Evolutionary conservation across 1,140 invertebrate genomes (phyloP), one percentile per base, ranked within the genome.

Genomic region (Nymphalis io): DNA sequence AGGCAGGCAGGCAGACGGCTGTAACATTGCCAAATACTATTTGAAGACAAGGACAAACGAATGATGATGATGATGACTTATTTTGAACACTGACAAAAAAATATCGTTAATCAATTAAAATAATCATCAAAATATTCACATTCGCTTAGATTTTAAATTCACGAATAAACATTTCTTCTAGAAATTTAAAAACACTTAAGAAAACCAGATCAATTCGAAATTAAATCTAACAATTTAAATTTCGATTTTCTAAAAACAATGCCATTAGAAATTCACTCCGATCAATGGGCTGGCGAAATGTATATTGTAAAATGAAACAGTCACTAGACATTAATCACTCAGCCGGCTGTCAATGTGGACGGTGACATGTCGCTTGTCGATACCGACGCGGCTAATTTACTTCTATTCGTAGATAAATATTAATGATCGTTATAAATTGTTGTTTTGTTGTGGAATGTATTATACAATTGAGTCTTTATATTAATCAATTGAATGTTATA

Each of bases 361-460:
- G 42, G 66, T 74, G 75, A 68, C 75, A 78, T 58, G 67, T 70
- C 60, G 72, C 40, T 51, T 44, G 68, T 68, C 73, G 67, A 70
- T 63, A 55, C 58, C 42, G 72, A 62, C 65, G 57, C 66, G 68
- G 51, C 64, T 78, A 72, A 75, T 78, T 75, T 72, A 70, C 61
- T 78, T 65, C 65, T 60, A 70, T 70, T 61, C 55, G 63, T 67
- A 68, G 59, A 68, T 68, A 68, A 68, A 68, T 68, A 68, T 68
- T 68, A 68, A 68, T 68, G 59, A 48, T 18, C 59, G 58, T 23
- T 68, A 60, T 68, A 60, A 42, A 66, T 57, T 27, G 51, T 66
- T 57, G 40, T 58, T 66, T 66, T 58, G 53, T 44, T 53, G 48
- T 53, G 12, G 40, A 53, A n/a, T 60, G 13, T 42, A 40, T 60